These are phyloP conservation scores for Lasiurus borealis DNA, from an alignment of 2,113 vertebrate genomes.

Conservation along the genomic window DNA sequence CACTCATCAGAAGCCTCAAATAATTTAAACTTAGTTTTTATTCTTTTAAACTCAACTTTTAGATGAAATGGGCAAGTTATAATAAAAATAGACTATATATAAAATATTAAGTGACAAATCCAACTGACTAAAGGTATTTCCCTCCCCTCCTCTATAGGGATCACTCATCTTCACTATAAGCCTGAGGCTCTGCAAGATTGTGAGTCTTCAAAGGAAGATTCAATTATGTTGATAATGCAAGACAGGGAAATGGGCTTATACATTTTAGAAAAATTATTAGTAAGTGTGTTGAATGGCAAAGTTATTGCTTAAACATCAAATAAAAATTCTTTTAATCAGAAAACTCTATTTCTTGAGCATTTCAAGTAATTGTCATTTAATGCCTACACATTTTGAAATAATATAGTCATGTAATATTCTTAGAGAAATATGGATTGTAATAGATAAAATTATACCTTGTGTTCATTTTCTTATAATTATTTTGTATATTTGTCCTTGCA, in stretches of 20 bases:
- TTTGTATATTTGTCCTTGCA: conserved; percentile 5
- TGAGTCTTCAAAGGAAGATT: conserved; percentile 52
- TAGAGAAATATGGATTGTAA: conserved; percentile 10
- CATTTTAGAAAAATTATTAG: conserved; percentile 20
- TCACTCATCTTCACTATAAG: neutral
- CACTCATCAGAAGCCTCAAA: neutral
- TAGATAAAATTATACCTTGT: neutral
- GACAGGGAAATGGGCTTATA: neutral
- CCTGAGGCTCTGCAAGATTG: neutral
- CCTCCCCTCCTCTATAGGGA: neutral
- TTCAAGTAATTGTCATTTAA: conserved; percentile 48
- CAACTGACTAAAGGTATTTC: neutral
- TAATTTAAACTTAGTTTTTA: conserved; percentile 3
- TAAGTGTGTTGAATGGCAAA: conserved; percentile 2
- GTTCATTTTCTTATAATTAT: conserved; percentile 48
- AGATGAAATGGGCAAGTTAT: neutral
- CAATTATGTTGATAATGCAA: conserved; percentile 21
- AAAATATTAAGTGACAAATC: conserved; percentile 37
- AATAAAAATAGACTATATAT: neutral
- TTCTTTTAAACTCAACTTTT: conserved; percentile 7
- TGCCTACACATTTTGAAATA: conserved; percentile 12
- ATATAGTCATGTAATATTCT: neutral
- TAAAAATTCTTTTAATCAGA: neutral
- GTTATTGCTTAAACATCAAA: neutral
- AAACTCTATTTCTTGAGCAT: conserved; percentile 21